Evolutionary conservation across 2,113 vertebrate genomes (phyloP).

Genomic region (Haemorhous mexicanus): DNA sequence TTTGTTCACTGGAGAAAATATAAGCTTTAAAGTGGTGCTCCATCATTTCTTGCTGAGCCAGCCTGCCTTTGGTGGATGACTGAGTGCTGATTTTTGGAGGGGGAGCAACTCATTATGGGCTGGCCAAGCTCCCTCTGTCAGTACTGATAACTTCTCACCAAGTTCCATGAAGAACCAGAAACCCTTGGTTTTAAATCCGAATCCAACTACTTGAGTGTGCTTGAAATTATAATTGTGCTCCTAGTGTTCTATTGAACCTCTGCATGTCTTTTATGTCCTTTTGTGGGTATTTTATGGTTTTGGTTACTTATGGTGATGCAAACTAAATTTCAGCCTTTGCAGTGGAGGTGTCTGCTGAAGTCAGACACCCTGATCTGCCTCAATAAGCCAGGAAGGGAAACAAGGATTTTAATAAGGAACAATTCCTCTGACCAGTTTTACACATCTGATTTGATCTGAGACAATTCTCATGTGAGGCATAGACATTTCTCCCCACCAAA

Average conservation of each 20-base stretch:
- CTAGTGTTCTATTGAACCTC: not conserved
- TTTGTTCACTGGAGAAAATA: constrained; percentile 13
- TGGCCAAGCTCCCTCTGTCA: not conserved
- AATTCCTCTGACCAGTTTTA: not conserved
- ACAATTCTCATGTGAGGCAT: not conserved
- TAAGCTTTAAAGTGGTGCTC: not conserved
- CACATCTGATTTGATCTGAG: not conserved
- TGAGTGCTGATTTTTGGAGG: not conserved
- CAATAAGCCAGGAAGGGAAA: not conserved
- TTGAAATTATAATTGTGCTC: not conserved
- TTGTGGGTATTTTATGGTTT: not conserved
- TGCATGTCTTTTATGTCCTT: not conserved
- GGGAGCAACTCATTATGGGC: not conserved
- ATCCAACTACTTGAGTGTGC: not conserved
- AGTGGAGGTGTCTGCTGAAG: not conserved
- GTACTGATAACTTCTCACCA: not conserved
- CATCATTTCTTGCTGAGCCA: constrained; percentile 11
- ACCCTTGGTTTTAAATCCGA: fast-evolving
- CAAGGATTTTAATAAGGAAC: not conserved
- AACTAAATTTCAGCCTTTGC: not conserved
- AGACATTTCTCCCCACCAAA: not conserved
- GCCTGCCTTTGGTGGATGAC: not conserved
- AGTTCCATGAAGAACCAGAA: not conserved
- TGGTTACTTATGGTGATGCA: not conserved
- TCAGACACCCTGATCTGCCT: not conserved